Evolutionary conservation across 2,797 vertebrate species (phyloP).

Genomic region (Lindbergichthys nudifrons): DNA sequence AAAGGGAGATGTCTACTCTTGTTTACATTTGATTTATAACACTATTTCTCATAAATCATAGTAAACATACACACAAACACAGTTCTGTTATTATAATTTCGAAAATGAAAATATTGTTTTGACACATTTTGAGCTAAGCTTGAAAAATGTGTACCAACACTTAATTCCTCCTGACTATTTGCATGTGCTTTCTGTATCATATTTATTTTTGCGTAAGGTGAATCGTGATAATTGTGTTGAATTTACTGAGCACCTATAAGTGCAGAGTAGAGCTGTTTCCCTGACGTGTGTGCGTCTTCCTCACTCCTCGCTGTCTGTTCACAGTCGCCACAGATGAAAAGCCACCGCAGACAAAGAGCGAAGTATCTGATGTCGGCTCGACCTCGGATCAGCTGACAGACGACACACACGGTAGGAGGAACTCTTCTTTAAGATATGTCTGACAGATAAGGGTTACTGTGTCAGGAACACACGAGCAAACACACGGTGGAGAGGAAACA

Average conservation of each 20-base stretch:
- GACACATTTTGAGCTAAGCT: no score
- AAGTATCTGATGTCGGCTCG: conserved; percentile 71
- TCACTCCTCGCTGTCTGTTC: conserved; percentile 51
- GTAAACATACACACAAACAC: no score
- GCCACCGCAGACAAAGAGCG: conserved; percentile 66
- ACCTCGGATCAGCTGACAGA: conserved; percentile 73
- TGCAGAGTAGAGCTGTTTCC: background rate
- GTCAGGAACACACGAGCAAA: conserved; percentile 45
- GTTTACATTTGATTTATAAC: no score
- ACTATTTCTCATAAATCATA: no score
- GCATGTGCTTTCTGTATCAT: no score
- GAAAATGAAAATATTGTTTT: no score
- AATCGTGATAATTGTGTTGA: no score
- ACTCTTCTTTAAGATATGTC: conserved; percentile 42
- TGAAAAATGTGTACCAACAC: no score
- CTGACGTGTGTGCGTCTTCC: conserved; percentile 22
- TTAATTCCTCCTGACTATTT: no score
- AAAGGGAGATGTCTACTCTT: no score
- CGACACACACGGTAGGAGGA: conserved; percentile 76
- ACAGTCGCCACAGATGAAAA: conserved; percentile 68
- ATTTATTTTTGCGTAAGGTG: no score
- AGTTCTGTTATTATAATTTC: no score
- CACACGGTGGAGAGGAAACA: conserved; percentile 26
- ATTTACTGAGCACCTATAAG: background rate
- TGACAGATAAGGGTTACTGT: conserved; percentile 60